Percentiles rank a stretch among this genome's conserved stretches.
Evolutionary conservation across 2,797 vertebrate genomes (phyloP).

Genomic region (Sphaeramia orbicularis): DNA sequence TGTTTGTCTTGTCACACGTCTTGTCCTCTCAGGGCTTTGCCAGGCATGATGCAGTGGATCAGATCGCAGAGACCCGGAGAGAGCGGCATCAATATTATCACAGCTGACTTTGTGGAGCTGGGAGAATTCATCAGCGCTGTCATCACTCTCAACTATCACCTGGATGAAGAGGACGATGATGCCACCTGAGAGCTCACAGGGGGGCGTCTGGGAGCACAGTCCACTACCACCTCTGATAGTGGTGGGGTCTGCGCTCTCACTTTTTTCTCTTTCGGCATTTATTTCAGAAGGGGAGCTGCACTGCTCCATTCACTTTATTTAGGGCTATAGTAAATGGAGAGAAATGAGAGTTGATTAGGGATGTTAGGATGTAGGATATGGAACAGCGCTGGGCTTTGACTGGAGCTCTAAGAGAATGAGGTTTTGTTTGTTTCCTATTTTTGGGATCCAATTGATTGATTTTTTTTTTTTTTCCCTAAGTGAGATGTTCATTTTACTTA

Average conservation of each 20-base stretch:
- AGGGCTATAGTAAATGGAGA: slow-evolving; percentile 73
- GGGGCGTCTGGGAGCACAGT: slow-evolving; percentile 54
- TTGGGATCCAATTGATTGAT: slow-evolving; percentile 35
- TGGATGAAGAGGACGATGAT: slow-evolving; percentile 92
- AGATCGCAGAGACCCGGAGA: slow-evolving; percentile 94
- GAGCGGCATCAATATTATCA: slow-evolving; percentile 97
- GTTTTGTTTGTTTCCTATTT: slow-evolving; percentile 56
- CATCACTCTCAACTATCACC: slow-evolving; percentile 96
- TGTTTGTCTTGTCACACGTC: slow-evolving; percentile 15
- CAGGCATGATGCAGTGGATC: slow-evolving; percentile 98
- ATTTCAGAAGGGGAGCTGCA: slow-evolving; percentile 70
- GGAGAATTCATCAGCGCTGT: slow-evolving; percentile 98
- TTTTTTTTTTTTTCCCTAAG: slow-evolving; percentile 23
- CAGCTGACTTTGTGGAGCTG: slow-evolving; percentile 98
- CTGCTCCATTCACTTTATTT: slow-evolving; percentile 79
- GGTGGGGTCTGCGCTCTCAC: slow-evolving; percentile 77
- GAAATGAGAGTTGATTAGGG: slow-evolving; percentile 17
- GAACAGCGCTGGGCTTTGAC: slow-evolving; percentile 35
- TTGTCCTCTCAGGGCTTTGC: slow-evolving; percentile 89
- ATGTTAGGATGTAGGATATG: slow-evolving; percentile 23
- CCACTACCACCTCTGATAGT: slow-evolving; percentile 17
- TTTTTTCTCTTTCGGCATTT: slow-evolving; percentile 77
- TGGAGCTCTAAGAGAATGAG: slow-evolving; percentile 46
- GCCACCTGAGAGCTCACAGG: slow-evolving; percentile 88
- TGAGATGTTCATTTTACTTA: slow-evolving; percentile 52